Base-by-base conservation (phyloP, 2,888 invertebrate species). In the Epistrophe grossulariae region DNA sequence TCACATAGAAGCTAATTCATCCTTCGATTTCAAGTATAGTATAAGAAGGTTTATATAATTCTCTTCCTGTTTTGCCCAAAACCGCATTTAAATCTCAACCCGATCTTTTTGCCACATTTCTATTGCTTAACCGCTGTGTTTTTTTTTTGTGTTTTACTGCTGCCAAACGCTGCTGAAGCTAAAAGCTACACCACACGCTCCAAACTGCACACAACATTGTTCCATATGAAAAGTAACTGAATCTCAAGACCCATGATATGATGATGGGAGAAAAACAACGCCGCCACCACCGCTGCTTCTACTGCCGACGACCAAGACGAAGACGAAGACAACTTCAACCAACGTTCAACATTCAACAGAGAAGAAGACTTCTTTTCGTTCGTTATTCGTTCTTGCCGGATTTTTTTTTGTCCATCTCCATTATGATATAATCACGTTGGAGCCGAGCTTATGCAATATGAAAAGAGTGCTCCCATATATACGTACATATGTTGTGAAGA, bases 41-140 rank as follows among this genome's bases (percentile, higher is more conserved):
- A 24, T 28, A 55, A 62, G 40, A 40, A 40, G 62, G 62, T 43
- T 15, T 45, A 64, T 64, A 66, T 66, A 45, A 68, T 84, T 84
- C 81, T 84, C 84, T 84, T 84, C 84, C 84, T 84, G 84, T 77
- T 81, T 81, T 77, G 77, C 81, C 84, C 77, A 84, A 84, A 84
- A 84, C 84, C 84, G 80, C 84, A 80, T 84, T 84, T 73, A 71
- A 84, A 80, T 84, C 81, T 84, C 50, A 59, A 68, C 72, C 60
- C 81, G 81, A 77, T 84, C 84, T 81, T 72, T n/a, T 68, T 55
- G 81, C 66, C 71, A 71, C 70, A 84, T 79, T 62, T 84, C 74
- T 79, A 76, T 64, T 59, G 76, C 80, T 73, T 57, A 71, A 60
- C 76, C 74, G 80, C 70, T 84, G 84, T 79, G 50, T 76, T 64